These are phyloP conservation scores for Hyphantria cunea DNA, from an alignment of 1,140 invertebrate genomes.

Conservation along the genomic window DNA sequence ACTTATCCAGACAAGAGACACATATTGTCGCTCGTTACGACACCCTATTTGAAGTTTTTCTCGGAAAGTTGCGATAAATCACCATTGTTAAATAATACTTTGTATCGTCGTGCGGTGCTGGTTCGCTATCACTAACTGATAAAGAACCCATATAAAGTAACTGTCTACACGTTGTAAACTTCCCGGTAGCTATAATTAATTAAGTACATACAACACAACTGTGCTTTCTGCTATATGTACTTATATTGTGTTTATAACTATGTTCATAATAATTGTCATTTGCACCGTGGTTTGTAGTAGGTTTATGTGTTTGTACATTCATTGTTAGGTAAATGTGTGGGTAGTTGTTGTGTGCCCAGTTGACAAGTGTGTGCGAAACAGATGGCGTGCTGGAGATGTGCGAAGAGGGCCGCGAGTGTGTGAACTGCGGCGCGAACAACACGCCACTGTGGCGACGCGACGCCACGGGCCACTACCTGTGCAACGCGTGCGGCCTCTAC, in stretches of 20 bases:
- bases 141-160: not conserved
- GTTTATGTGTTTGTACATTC: not conserved
- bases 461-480: slow-evolving; percentile 97
- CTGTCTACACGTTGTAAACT: not conserved
- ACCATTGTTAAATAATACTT: not conserved
- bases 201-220: not conserved
- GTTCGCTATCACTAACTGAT: not conserved
- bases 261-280: no score
- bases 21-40: no score
- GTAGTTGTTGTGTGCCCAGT: not conserved
- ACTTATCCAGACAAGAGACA: no score
- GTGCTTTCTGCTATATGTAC: no score
- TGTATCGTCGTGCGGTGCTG: not conserved
- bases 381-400: slow-evolving; percentile 91
- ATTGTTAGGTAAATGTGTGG: not conserved
- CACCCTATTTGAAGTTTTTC: not conserved
- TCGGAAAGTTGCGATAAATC: not conserved
- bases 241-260: no score
- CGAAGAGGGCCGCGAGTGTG: slow-evolving; percentile 95
- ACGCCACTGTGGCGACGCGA: slow-evolving; percentile 98
- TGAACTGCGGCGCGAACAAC: slow-evolving; percentile 97
- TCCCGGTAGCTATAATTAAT: slow-evolving; percentile 1
- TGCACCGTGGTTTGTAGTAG: not conserved
- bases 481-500: slow-evolving; percentile 98
- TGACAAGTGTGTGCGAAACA: slow-evolving; percentile 55